Base-by-base conservation (phyloP, 92 coral and sea anemone genomes). In the Meandrina meandrites region DNA sequence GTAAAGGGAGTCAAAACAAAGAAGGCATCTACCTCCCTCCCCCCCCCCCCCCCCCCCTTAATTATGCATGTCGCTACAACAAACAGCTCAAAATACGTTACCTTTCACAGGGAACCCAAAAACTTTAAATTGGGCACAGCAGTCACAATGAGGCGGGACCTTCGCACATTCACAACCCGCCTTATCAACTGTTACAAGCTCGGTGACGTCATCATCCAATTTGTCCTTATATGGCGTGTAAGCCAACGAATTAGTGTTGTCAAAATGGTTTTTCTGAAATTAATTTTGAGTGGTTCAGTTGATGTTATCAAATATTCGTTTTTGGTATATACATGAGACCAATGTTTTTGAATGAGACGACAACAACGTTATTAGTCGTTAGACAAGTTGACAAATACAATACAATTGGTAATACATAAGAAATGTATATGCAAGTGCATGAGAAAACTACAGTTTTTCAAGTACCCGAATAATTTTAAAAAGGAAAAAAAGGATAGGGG, bases 141-240 rank as follows among this genome's bases (percentile, higher is more conserved):
- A 85, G 66, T 85, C 88, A 60, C 88, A 85, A 7, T 60, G 88
- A 28, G 88, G 82, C 16, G 88, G 88, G 11, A 64, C 27, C 88
- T 76, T 85, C 14, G 15, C 75, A 40, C 88, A 85, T 10, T 60
- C 35, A 40, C 88, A 85, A 19, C 80, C 36, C 66, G 80, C 85
- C 10, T 80, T 34, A 40, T 72, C 73, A 71, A n/a, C 54, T 32
- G 79, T 27, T 64, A 27, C 32, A 3, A 87, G 62, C 32, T 80
- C 72, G 13, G 71, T 70, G 54, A 57, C 90, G 86, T 72, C 86
- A 69, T 73, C 66, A 31, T 32, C 40, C 75, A 30, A 58, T 10
- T 17, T 56, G 54, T 79, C 40, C 16, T 35, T 36, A 19, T 36
- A 19, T 54, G 88, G 88, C 35, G 27, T 42, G 60, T 67, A 27